Conservation (phyloP, 2,888 invertebrate species). For the Pimpla rufipes region DNA sequence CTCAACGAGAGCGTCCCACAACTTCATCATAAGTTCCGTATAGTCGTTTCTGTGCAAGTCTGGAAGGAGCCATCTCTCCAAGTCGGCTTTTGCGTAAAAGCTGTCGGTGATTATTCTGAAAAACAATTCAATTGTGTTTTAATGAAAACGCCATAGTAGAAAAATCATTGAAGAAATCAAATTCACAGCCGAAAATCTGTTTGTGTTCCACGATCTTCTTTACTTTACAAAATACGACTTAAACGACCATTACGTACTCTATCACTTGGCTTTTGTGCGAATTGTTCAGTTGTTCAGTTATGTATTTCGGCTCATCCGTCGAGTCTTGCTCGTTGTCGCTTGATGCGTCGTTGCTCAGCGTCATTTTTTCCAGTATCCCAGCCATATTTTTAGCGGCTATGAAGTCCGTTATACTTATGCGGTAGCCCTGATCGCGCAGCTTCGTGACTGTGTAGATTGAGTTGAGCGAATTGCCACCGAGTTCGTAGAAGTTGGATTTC, state of each 20-base stretch:
- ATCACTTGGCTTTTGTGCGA: constrained; percentile 90
- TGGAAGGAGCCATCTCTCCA: constrained; percentile 92
- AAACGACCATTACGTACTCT: constrained; percentile 87
- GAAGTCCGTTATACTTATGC: constrained; percentile 93
- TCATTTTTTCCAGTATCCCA: constrained; percentile 89
- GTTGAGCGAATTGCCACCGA: constrained; percentile 95
- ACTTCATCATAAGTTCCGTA: constrained; percentile 88
- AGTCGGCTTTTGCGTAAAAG: constrained; percentile 94
- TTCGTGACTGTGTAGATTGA: constrained; percentile 93
- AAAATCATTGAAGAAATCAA: too few species aligned
- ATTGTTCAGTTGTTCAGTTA: constrained; percentile 87
- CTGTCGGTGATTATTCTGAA: constrained; percentile 93
- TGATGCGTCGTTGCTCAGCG: constrained; percentile 72
- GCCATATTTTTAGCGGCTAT: constrained; percentile 90
- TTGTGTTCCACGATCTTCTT: too few species aligned
- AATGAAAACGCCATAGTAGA: not conserved
- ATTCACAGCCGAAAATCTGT: too few species aligned
- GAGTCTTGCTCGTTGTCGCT: constrained; percentile 72
- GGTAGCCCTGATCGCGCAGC: constrained; percentile 91
- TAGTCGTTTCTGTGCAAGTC: constrained; percentile 90
- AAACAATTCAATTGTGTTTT: not conserved
- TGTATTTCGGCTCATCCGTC: constrained; percentile 83
- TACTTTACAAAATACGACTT: too few species aligned
- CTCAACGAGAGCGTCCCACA: constrained; percentile 90
- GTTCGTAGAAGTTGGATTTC: constrained; percentile 92